A percentile compares a stretch with the other conserved stretches of the same genome.
These are phyloP conservation scores for Manis pentadactyla DNA, from an alignment of 2,797 vertebrate species.

Conservation along the genomic window DNA sequence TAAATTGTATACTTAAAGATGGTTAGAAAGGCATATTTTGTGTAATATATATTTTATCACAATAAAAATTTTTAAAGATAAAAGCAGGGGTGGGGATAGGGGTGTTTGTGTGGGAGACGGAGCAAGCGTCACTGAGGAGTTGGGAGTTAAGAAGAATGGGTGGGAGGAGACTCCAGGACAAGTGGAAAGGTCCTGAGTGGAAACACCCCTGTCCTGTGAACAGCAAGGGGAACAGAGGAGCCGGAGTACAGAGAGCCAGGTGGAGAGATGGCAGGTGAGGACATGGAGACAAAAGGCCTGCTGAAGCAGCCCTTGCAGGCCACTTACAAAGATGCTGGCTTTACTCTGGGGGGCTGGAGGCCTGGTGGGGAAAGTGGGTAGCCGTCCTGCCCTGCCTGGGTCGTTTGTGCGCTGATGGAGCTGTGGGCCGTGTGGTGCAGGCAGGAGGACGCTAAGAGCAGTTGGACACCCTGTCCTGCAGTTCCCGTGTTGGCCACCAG, in stretches of 20 bases:
- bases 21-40: background rate
- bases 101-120: background rate
- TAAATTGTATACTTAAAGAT: background rate
- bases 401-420: background rate
- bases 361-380: background rate
- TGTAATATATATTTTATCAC: background rate
- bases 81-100: background rate
- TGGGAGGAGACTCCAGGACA: background rate
- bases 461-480: background rate
- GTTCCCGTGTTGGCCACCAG: background rate
- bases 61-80: background rate
- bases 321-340: background rate
- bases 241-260: rapidly evolving
- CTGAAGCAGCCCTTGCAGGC: background rate
- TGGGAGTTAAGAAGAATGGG: background rate
- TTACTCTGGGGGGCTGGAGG: background rate
- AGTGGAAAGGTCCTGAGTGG: background rate
- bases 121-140: background rate
- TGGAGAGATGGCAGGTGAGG: no score
- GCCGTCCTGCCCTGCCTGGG: background rate
- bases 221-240: background rate
- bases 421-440: background rate
- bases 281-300: background rate
- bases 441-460: background rate
- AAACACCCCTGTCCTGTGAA: background rate